Conservation (phyloP, 2,888 invertebrate genomes). For the Amorpha juglandis region DNA sequence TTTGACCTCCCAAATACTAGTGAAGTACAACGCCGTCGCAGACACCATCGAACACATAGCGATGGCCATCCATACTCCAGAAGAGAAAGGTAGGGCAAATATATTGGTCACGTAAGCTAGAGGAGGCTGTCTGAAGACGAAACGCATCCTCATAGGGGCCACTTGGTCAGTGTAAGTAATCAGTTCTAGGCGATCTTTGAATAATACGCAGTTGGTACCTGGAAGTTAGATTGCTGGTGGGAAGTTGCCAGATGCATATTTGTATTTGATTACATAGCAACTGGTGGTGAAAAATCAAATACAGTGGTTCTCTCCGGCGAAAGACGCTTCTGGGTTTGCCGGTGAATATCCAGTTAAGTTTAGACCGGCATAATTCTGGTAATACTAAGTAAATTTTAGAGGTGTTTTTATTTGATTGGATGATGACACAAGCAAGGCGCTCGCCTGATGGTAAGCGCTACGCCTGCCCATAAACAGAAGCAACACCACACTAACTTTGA, state of each 20-base stretch:
- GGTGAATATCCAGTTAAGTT: too few species aligned
- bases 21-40: slow-evolving; percentile 59
- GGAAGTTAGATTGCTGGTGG: not conserved
- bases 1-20: slow-evolving; percentile 61
- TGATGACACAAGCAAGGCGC: too few species aligned
- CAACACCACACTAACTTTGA: too few species aligned
- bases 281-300: too few species aligned
- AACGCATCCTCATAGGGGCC: slow-evolving; percentile 71
- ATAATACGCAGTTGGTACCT: slow-evolving; percentile 62
- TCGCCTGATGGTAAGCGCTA: too few species aligned
- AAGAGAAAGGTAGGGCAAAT: slow-evolving; percentile 85
- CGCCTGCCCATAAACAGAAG: too few species aligned
- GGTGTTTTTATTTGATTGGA: too few species aligned
- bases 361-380: too few species aligned
- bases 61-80: slow-evolving; percentile 84
- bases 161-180: slow-evolving; percentile 77
- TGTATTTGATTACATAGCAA: too few species aligned
- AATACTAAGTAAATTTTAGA: too few species aligned
- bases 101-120: slow-evolving; percentile 86
- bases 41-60: slow-evolving; percentile 65
- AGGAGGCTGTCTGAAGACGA: slow-evolving; percentile 87
- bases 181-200: slow-evolving; percentile 55
- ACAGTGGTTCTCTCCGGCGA: too few species aligned
- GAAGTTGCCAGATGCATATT: not conserved
- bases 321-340: too few species aligned